These are phyloP conservation scores for Tamandua tetradactyla DNA, from an alignment of 2,797 vertebrate species.

Conservation along the genomic window DNA sequence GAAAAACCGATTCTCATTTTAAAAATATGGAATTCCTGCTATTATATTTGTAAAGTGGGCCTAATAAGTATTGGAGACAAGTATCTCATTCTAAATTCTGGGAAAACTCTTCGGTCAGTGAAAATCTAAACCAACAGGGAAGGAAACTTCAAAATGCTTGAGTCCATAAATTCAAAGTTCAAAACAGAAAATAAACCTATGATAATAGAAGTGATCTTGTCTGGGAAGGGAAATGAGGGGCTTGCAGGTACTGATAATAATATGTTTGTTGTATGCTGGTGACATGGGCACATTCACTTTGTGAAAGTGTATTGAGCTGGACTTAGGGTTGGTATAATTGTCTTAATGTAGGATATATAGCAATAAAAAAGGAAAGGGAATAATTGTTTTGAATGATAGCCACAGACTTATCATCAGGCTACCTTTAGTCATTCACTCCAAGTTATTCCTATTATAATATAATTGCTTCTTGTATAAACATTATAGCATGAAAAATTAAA, in stretches of 20 bases:
- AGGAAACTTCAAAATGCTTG: neutral
- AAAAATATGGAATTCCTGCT: neutral
- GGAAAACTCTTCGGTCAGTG: neutral
- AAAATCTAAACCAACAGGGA: neutral
- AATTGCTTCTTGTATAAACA: neutral
- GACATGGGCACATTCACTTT: constrained; percentile 13
- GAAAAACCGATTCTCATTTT: neutral
- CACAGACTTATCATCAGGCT: neutral
- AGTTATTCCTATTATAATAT: neutral
- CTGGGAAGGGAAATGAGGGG: too few relatives aligned
- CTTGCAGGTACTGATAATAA: neutral
- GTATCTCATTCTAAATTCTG: neutral
- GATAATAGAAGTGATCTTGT: neutral
- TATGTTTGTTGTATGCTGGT: neutral
- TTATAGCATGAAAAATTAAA: neutral
- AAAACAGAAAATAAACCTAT: neutral
- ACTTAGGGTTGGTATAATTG: neutral
- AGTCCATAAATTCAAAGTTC: neutral
- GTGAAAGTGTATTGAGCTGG: neutral
- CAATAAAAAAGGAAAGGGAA: neutral
- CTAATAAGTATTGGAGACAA: neutral
- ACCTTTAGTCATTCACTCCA: neutral
- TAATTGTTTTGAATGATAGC: neutral
- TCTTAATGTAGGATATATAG: neutral
- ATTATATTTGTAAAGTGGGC: neutral